Evolutionary conservation across 1,140 invertebrate species (phyloP).

Genomic region (Stenopsyche tienmushanensis): DNA sequence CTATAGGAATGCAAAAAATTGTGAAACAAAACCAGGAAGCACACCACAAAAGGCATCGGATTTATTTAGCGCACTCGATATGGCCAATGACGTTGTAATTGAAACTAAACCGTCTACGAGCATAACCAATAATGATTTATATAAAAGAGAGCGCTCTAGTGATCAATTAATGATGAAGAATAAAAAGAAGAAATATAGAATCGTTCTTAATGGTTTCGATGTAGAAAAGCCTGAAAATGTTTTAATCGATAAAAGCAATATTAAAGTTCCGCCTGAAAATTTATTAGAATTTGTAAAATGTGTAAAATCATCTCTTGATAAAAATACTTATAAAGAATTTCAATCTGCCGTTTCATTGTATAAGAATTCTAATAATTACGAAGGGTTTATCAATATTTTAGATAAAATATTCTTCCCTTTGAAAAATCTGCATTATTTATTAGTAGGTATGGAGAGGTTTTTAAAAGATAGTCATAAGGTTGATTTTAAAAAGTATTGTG

Average conservation of each 20-base stretch:
- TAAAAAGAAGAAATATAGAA: constrained; percentile 59
- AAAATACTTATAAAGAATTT: constrained; percentile 60
- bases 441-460: constrained; percentile 62
- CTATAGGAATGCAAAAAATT: constrained; percentile 52
- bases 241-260: constrained; percentile 39
- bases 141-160: constrained; percentile 48
- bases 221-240: constrained; percentile 1
- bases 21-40: constrained; percentile 48
- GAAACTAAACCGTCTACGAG: constrained; percentile 27
- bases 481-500: constrained; percentile 57
- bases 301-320: constrained; percentile 56
- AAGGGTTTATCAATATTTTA: constrained; percentile 54
- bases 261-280: constrained; percentile 49
- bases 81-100: constrained; percentile 31
- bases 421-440: constrained; percentile 58
- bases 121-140: constrained; percentile 43
- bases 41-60: constrained; percentile 54
- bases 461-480: constrained; percentile 58
- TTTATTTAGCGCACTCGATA: constrained; percentile 58
- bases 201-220: constrained; percentile 55
- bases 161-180: constrained; percentile 35
- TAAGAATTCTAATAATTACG: constrained; percentile 57
- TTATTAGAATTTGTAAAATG: constrained; percentile 57
- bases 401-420: constrained; percentile 54
- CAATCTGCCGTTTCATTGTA: constrained; percentile 60